phyloP scores from a whole-genome alignment of 2,113 vertebrate genomes.

The Vulpes ferrilata region DNA sequence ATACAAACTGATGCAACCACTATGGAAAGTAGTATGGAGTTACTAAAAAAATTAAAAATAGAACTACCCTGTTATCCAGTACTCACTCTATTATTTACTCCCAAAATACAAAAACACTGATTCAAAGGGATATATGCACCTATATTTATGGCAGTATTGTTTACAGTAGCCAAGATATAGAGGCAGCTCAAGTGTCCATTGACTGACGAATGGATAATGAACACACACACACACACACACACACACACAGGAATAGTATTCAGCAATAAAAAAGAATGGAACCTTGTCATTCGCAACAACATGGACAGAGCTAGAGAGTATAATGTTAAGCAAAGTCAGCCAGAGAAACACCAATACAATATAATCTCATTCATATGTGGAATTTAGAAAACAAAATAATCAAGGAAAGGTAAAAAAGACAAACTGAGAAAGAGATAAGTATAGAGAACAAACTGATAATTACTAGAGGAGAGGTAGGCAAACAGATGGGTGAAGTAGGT shows the following conservation, averaged over 20 bases:
- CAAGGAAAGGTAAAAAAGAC: not conserved
- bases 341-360: not conserved
- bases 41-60: not conserved
- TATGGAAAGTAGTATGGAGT: not conserved
- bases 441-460: not conserved
- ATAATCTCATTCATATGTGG: not conserved
- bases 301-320: not conserved
- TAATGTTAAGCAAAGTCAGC: not conserved
- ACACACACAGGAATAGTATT: not conserved
- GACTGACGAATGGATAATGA: not conserved
- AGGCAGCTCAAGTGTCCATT: not conserved
- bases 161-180: not conserved
- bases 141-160: not conserved
- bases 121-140: not conserved
- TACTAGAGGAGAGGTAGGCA: not conserved
- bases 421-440: not conserved
- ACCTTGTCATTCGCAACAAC: not conserved
- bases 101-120: not conserved
- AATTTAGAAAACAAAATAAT: not conserved
- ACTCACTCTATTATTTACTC: not conserved
- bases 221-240: not conserved
- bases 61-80: not conserved
- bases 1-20: not conserved
- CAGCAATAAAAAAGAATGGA: not conserved
- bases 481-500: not conserved